These are phyloP conservation scores for Heliconius aoede DNA, from an alignment of 2,888 invertebrate species.

Conservation along the genomic window DNA sequence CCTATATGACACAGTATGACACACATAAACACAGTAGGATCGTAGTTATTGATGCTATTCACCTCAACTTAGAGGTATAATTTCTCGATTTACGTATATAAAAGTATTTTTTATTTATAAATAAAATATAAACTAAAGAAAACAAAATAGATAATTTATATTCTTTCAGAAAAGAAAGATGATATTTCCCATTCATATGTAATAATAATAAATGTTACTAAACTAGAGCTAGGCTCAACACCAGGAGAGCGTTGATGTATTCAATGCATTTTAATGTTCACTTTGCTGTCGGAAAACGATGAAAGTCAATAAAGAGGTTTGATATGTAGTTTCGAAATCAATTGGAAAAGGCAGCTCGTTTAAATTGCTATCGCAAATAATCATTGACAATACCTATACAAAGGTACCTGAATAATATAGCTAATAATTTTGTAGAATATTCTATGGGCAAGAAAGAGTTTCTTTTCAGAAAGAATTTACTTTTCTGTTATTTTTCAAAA, in stretches of 20 bases:
- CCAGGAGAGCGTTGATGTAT: conserved; percentile 21
- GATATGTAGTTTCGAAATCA: conserved; percentile 15
- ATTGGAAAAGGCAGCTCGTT: neutral
- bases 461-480: too few species aligned
- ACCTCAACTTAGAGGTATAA: too few species aligned
- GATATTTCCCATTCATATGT: neutral
- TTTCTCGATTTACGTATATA: too few species aligned
- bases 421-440: neutral
- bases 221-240: conserved; percentile 16
- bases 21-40: too few species aligned
- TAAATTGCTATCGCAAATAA: neutral
- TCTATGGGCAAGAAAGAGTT: too few species aligned
- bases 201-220: conserved; percentile 10
- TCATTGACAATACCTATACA: neutral
- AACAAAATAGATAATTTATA: neutral
- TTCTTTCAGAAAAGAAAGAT: neutral
- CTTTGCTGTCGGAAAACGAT: conserved; percentile 19
- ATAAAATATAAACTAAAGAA: neutral
- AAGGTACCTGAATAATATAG: neutral
- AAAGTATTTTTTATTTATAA: neutral
- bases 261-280: conserved; percentile 19
- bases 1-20: too few species aligned
- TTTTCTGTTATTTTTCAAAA: too few species aligned
- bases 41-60: too few species aligned
- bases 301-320: conserved; percentile 12